Evolutionary conservation across 2,888 invertebrate genomes (phyloP).

Genomic region (Bugula neritina): DNA sequence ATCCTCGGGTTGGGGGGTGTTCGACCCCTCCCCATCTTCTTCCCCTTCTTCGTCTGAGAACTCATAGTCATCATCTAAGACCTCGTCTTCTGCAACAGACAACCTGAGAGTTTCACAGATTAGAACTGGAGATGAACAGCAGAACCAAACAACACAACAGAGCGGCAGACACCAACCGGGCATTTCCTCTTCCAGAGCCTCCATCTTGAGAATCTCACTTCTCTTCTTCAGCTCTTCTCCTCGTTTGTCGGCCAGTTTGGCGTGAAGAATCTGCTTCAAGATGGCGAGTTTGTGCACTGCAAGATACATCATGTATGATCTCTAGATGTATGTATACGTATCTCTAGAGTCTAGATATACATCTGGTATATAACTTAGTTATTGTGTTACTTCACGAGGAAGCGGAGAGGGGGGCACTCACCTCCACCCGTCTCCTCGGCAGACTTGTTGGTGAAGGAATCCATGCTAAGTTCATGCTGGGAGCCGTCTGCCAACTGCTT

Average conservation of each 20-base stretch:
- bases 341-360: too few relatives aligned
- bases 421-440: slow-evolving; percentile 23
- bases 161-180: slow-evolving; percentile 9
- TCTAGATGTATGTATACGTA: too few relatives aligned
- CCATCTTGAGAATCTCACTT: neutral
- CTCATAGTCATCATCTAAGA: slow-evolving; percentile 16
- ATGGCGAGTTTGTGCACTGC: slow-evolving; percentile 12
- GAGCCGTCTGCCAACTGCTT: neutral
- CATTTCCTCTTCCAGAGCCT: slow-evolving; percentile 13
- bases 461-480: slow-evolving; percentile 22
- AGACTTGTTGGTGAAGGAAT: slow-evolving; percentile 20
- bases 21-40: neutral
- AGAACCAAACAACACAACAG: too few relatives aligned
- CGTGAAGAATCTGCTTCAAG: slow-evolving; percentile 6
- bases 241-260: slow-evolving; percentile 7
- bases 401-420: too few relatives aligned
- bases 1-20: neutral
- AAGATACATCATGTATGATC: too few relatives aligned
- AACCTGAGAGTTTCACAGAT: too few relatives aligned
- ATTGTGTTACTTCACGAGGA: too few relatives aligned
- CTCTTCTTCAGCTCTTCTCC: slow-evolving; percentile 5
- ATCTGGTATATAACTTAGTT: too few relatives aligned
- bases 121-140: too few relatives aligned
- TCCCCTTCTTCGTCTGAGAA: slow-evolving; percentile 10
- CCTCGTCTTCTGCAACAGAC: slow-evolving; percentile 6